A percentile compares a stretch with the other conserved stretches of the same genome.
Evolutionary conservation across 1,140 invertebrate species (phyloP).

Genomic region (Drosophila gunungcola): DNA sequence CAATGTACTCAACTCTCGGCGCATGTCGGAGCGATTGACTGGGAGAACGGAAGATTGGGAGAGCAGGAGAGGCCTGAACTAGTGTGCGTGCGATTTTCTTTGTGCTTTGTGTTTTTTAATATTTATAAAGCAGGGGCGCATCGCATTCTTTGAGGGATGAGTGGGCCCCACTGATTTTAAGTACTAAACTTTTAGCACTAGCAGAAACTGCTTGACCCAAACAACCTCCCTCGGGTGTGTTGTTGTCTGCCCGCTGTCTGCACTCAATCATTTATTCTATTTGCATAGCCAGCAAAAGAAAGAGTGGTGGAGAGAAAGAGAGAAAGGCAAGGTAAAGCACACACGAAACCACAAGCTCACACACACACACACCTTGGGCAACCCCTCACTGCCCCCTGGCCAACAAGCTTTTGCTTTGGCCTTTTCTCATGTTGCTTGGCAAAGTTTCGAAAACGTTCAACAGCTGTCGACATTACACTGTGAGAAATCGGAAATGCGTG

Average conservation of each 20-base stretch:
- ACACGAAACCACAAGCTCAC: constrained; percentile 20
- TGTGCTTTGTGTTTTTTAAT: constrained; percentile 58
- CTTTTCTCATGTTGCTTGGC: constrained; percentile 45
- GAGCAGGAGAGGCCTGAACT: constrained; percentile 13
- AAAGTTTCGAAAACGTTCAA: constrained; percentile 72
- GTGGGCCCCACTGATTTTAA: neutral
- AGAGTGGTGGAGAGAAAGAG: neutral
- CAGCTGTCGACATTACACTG: constrained; percentile 57
- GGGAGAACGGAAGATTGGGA: constrained; percentile 10
- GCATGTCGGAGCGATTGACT: constrained; percentile 32
- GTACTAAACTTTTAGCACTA: neutral
- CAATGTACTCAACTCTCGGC: constrained; percentile 57
- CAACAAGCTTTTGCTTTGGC: constrained; percentile 60
- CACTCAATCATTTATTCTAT: constrained; percentile 59
- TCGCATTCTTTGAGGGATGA: neutral
- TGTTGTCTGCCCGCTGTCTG: constrained; percentile 73
- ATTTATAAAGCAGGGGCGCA: constrained; percentile 56
- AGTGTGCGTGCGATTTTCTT: constrained; percentile 51
- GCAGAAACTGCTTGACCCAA: constrained; percentile 25
- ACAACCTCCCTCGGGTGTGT: constrained; percentile 32
- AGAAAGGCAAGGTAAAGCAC: constrained; percentile 36
- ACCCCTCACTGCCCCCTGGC: constrained; percentile 8
- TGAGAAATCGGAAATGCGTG: neutral
- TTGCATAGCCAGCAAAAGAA: constrained; percentile 41
- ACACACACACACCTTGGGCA: constrained; percentile 8